Conservation (phyloP, 2,113 vertebrate genomes). For the Psilopsiagon aymara region DNA sequence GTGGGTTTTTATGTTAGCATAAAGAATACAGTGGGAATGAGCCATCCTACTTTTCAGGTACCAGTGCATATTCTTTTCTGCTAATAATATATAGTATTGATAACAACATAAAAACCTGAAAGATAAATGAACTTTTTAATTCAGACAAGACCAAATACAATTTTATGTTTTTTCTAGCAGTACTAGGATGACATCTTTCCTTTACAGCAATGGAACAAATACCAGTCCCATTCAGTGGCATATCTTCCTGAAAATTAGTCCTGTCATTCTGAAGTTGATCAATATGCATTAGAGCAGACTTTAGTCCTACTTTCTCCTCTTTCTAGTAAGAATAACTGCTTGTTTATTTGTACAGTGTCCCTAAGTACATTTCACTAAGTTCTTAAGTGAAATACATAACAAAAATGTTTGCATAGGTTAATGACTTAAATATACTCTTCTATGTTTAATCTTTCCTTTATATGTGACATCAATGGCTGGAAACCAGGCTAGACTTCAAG, state of each 20-base stretch:
- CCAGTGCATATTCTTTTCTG: slow-evolving; percentile 54
- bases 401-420: not conserved
- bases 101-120: not conserved
- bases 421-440: not conserved
- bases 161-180: not conserved
- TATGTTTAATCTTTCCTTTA: not conserved
- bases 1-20: not conserved
- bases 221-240: not conserved
- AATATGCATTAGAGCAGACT: not conserved
- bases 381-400: not conserved
- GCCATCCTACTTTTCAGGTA: slow-evolving; percentile 81
- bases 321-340: not conserved
- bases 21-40: slow-evolving; percentile 78
- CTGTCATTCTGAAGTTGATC: not conserved
- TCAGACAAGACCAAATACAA: not conserved
- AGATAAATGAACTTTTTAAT: not conserved
- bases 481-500: not conserved
- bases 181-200: not conserved
- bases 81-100: not conserved
- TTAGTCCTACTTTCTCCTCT: not conserved
- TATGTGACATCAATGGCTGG: not conserved
- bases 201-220: not conserved
- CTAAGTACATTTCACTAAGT: not conserved
- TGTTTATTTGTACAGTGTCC: not conserved
- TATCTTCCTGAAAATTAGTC: not conserved